phyloP scores from a whole-genome alignment of 2,888 invertebrate genomes.

The Drosophila rubida region DNA sequence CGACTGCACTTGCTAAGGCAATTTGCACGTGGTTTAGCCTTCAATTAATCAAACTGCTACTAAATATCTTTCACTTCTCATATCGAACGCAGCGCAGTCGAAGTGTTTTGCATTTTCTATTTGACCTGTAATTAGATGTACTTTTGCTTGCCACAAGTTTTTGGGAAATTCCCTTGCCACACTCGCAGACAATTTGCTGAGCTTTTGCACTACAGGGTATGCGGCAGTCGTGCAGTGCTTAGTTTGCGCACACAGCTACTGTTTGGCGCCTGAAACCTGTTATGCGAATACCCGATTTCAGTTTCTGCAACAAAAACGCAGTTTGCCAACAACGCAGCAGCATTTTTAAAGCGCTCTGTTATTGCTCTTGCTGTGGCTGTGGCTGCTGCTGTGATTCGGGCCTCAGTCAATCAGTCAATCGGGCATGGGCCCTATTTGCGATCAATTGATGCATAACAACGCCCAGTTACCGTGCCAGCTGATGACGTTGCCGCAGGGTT shows the following conservation, averaged over 20 bases:
- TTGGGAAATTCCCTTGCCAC: no score
- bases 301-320: conserved; percentile 27
- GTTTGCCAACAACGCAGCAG: neutral
- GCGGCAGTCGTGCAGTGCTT: neutral
- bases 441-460: conserved; percentile 54
- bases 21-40: neutral
- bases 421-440: conserved; percentile 30
- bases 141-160: no score
- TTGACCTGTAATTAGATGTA: no score
- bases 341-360: no score
- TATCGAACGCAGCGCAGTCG: no score
- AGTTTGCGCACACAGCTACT: conserved; percentile 1
- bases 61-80: neutral
- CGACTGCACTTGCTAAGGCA: neutral
- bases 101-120: no score
- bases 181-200: no score
- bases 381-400: conserved; percentile 1
- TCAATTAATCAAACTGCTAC: neutral
- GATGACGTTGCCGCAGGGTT: conserved; percentile 49
- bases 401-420: conserved; percentile 24
- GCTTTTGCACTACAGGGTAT: no score
- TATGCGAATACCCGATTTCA: conserved; percentile 18
- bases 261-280: conserved; percentile 42
- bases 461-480: conserved; percentile 29
- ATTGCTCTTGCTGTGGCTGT: neutral